These are phyloP conservation scores for Diadophis punctatus DNA, from an alignment of 2,113 vertebrate genomes.

Conservation along the genomic window DNA sequence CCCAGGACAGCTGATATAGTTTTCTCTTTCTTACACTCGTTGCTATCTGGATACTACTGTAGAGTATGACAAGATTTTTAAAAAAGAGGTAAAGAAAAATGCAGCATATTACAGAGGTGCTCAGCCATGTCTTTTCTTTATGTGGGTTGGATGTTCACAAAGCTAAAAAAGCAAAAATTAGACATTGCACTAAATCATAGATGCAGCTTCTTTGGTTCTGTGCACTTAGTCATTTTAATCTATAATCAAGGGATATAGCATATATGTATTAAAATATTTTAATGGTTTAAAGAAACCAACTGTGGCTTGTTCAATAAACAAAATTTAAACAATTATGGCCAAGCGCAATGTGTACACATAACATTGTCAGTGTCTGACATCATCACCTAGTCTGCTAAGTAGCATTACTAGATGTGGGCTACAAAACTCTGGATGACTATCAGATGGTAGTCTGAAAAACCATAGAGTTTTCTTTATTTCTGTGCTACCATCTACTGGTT, in stretches of 20 bases:
- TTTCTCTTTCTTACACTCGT: slow-evolving; percentile 10
- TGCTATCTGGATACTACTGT: neutral
- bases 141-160: neutral
- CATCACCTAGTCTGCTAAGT: neutral
- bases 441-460: neutral
- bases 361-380: neutral
- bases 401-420: neutral
- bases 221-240: neutral
- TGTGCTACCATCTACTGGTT: neutral
- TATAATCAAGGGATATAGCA: neutral
- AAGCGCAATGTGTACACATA: neutral
- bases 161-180: neutral
- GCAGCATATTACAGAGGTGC: neutral
- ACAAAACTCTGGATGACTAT: neutral
- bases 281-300: neutral
- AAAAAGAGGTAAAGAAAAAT: neutral
- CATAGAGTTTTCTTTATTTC: neutral
- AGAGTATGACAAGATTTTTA: neutral
- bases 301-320: neutral
- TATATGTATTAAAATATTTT: neutral
- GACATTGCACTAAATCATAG: neutral
- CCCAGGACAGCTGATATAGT: slow-evolving; percentile 19
- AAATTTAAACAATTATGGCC: neutral
- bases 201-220: neutral
- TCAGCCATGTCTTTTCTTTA: neutral